Evolutionary conservation across 2,888 invertebrate species (phyloP), one percentile per base, ranked within the genome.

Genomic region (Andrena haemorrhoa): DNA sequence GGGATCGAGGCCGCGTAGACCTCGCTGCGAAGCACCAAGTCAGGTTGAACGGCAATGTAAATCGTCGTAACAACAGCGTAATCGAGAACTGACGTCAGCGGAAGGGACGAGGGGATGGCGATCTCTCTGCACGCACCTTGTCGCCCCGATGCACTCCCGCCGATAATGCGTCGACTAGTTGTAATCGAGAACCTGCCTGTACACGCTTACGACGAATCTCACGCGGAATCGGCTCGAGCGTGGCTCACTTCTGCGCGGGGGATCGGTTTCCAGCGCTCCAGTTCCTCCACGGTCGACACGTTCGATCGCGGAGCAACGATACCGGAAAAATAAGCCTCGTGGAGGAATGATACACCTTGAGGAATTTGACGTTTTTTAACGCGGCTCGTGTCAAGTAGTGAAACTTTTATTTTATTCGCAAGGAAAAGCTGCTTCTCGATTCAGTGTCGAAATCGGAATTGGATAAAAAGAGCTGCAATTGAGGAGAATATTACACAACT

Each of bases 21-120:
- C 41, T 41, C 31, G 31, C 5, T n/a, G 35, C 33, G 65, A 53
- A 72, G 53, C 20, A 66, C 29, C 31, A 61, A 64, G 53, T 56
- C 71, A 61, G 41, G 41, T 75, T 31, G 49, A 58, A 76, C 63
- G 60, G 33, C 47, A 41, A 35, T 16, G 31, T 76, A 73, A 77
- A 70, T 77, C 81, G 72, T 68, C 64, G 75, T 75, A 76, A 76
- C 76, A 33, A 35, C 71, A 23, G 2, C 66, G 75, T 61, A 72
- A 78, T 72, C 78, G 82, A 82, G 72, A 72, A 47, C 8, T 65
- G 71, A 82, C 82, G 77, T 80, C 61, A 72, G 63, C 66, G 58
- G 68, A 83, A 73, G 65, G 64, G 49, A 58, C 61, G 33, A 33
- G 12, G 58, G 74, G 58, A 3, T 20, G 16, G 31, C 23, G 68